Evolutionary conservation across 2,113 vertebrate species (phyloP), one percentile per base, ranked within the genome.

Genomic region (Catharus fuscescens): DNA sequence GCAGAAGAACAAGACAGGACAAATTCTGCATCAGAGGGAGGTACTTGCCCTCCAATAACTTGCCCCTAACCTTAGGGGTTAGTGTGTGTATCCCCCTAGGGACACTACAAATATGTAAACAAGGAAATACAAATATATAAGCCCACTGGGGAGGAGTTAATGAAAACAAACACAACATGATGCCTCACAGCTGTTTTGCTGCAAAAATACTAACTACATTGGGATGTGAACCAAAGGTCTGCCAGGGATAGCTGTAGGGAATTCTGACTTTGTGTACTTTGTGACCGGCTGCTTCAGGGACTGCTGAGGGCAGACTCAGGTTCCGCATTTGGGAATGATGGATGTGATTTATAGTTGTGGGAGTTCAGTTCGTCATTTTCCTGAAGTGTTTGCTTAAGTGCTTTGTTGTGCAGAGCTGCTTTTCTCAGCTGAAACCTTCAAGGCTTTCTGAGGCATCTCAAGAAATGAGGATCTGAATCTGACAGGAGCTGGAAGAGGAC

Each of bases 151-250:
- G 76, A 77, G 73, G 73, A 87, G 78, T 91, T 81, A 95, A 76
- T 90, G 88, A 90, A 92, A 96, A 93, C 72, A 89, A 95, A 96
- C 19, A 86, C 65, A 42, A 32, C 56, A 34, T 47, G 66, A 93
- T 62, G 64, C 71, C 52, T 40, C 38, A 47, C 90, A 91, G 94
- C 92, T 95, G 90, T 59, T 86, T 72, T 59, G 48, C 71, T 62
- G 54, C 56, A 88, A 25, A 60, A 74, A 32, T 18, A 56, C 5
- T 64, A 83, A 74, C 65, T 40, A 40, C 53, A 12, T 31, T 8
- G 38, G 61, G 83, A 72, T 74, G 80, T 7, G 25, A 65, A 67
- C 65, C 1, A 3, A 56, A 45, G 84, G 77, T n/a, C 67, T 79
- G 71, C 60, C 15, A 2, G 4, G 70, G 53, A 25, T 38, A 47